Percentiles rank a stretch among this genome's conserved stretches.
These are phyloP conservation scores for Nycticryphes semicollaris DNA, from an alignment of 2,113 vertebrate species.

Conservation along the genomic window DNA sequence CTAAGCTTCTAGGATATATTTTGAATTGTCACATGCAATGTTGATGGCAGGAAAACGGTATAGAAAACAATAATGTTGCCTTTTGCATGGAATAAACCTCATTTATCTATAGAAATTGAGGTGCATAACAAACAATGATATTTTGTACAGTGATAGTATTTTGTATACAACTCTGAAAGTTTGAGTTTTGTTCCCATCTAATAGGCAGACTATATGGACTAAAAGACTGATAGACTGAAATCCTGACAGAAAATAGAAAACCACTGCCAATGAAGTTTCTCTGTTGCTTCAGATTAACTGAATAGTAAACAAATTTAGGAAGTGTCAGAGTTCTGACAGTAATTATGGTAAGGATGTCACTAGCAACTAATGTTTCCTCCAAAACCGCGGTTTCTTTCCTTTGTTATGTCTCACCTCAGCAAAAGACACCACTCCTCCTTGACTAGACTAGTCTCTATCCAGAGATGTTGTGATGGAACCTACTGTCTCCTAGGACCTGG, in stretches of 20 bases:
- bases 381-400: not conserved
- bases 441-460: not conserved
- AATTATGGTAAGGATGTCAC: not conserved
- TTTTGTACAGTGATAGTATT: not conserved
- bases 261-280: not conserved
- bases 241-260: not conserved
- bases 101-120: not conserved
- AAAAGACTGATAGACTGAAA: not conserved
- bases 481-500: not conserved
- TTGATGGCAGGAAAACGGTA: not conserved
- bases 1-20: not conserved
- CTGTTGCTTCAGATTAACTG: not conserved
- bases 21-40: not conserved
- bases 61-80: not conserved
- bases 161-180: not conserved
- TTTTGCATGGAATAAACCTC: not conserved
- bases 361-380: not conserved
- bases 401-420: not conserved
- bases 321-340: not conserved
- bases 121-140: not conserved
- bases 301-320: not conserved
- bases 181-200: not conserved
- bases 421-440: not conserved
- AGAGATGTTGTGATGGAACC: slow-evolving; percentile 1
- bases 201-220: not conserved